Evolutionary conservation across 2,797 vertebrate species (phyloP).

Genomic region (Trachurus trachurus): DNA sequence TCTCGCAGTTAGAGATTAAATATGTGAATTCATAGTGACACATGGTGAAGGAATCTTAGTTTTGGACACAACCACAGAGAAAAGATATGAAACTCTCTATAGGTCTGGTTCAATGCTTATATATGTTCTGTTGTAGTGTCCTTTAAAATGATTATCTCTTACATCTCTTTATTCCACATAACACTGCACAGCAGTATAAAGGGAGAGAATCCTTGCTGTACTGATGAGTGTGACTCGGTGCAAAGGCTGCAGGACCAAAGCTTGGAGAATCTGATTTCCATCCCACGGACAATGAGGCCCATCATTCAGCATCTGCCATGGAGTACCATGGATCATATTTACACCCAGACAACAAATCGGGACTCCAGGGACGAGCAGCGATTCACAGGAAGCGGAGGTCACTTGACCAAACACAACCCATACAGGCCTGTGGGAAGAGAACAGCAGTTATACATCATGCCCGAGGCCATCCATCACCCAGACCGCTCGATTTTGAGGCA

Average conservation of each 20-base stretch:
- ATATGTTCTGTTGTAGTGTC: neutral
- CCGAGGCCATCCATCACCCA: conserved; percentile 79
- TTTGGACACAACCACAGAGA: too few species aligned
- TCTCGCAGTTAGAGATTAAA: neutral
- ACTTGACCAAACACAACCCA: conserved; percentile 77
- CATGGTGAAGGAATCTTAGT: too few species aligned
- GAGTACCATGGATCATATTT: conserved; percentile 79
- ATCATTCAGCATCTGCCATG: conserved; percentile 67
- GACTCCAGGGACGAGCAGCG: conserved; percentile 63
- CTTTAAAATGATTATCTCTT: neutral
- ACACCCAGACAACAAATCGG: conserved; percentile 67
- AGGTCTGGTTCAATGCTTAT: neutral
- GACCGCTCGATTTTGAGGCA: conserved; percentile 73
- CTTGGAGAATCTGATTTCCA: conserved; percentile 66
- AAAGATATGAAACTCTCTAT: neutral
- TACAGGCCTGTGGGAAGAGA: conserved; percentile 64
- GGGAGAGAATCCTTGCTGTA: conserved; percentile 13
- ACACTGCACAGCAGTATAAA: neutral
- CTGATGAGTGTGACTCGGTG: conserved; percentile 1
- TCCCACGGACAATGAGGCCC: conserved; percentile 59
- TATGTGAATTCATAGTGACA: neutral
- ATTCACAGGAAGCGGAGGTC: conserved; percentile 74
- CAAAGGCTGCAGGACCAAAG: conserved; percentile 47
- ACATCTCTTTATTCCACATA: neutral
- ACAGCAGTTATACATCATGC: conserved; percentile 74